Conservation (phyloP, 2,113 vertebrate genomes). For the Melanerpes formicivorus region DNA sequence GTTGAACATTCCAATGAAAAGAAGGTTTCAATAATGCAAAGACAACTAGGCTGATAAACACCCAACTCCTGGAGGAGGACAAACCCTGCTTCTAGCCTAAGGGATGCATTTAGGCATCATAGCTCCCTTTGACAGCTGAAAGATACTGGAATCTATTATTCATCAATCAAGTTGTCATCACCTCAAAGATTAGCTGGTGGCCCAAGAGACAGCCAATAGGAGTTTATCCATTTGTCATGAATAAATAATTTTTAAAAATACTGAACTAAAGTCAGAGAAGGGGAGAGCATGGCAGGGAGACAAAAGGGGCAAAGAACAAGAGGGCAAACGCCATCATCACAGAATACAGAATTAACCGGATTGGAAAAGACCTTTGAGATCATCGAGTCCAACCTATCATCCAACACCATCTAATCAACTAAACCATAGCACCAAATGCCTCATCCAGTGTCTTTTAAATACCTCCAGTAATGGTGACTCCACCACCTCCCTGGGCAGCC, state of each 20-base stretch:
- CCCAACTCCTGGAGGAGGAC: neutral
- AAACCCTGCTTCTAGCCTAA: neutral
- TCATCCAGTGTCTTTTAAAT: too few relatives aligned
- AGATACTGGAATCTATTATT: conserved; percentile 9
- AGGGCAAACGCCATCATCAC: too few relatives aligned
- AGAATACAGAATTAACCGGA: too few relatives aligned
- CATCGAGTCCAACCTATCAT: too few relatives aligned
- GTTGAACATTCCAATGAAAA: neutral
- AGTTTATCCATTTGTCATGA: neutral
- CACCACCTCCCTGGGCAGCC: too few relatives aligned
- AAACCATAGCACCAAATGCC: too few relatives aligned
- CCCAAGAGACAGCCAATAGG: neutral
- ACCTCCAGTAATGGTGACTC: too few relatives aligned
- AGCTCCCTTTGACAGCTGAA: conserved; percentile 12
- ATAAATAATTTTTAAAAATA: neutral
- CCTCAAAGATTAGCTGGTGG: neutral
- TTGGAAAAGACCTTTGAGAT: too few relatives aligned
- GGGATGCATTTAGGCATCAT: neutral
- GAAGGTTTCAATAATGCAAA: neutral
- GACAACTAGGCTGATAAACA: neutral
- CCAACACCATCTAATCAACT: too few relatives aligned
- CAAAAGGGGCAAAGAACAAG: too few relatives aligned
- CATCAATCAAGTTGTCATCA: conserved; percentile 44
- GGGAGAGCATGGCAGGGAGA: neutral
- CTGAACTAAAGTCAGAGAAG: neutral